phyloP scores from a whole-genome alignment of 1,140 invertebrate species.

The Pogonus chalceus region DNA sequence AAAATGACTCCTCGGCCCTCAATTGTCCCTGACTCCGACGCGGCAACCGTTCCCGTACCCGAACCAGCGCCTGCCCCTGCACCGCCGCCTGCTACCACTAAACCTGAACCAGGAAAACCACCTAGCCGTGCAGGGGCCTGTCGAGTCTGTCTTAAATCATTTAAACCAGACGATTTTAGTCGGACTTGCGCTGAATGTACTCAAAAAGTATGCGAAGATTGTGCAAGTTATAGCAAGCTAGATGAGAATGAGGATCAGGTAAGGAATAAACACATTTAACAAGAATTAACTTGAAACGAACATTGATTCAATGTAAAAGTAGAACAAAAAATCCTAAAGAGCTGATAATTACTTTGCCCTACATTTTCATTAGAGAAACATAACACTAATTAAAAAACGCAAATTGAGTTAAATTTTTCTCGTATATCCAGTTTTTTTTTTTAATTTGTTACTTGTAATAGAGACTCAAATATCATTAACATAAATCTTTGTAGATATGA shows the following conservation, averaged over 20 bases:
- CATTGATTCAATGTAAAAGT: too few relatives aligned
- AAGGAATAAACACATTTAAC: too few relatives aligned
- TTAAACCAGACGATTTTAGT: slow-evolving; percentile 74
- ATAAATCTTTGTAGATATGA: too few relatives aligned
- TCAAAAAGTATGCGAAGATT: slow-evolving; percentile 83
- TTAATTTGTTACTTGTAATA: too few relatives aligned
- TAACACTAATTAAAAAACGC: too few relatives aligned
- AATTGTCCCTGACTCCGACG: slow-evolving; percentile 40
- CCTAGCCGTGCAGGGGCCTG: slow-evolving; percentile 64
- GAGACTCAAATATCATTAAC: too few relatives aligned
- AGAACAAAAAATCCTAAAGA: too few relatives aligned
- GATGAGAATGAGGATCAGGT: slow-evolving; percentile 71
- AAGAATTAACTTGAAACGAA: too few relatives aligned
- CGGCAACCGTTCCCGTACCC: slow-evolving; percentile 22
- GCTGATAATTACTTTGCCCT: too few relatives aligned
- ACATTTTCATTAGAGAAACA: too few relatives aligned
- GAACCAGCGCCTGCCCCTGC: slow-evolving; percentile 36
- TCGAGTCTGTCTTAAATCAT: slow-evolving; percentile 75
- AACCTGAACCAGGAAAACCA: slow-evolving; percentile 56
- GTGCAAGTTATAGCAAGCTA: slow-evolving; percentile 76
- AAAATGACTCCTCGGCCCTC: slow-evolving; percentile 54
- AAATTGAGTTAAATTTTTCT: too few relatives aligned
- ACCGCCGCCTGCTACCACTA: slow-evolving; percentile 32
- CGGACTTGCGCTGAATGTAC: slow-evolving; percentile 78
- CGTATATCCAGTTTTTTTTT: too few relatives aligned